phyloP scores from a whole-genome alignment of 2,113 vertebrate species.

The Sinosuthora webbiana region DNA sequence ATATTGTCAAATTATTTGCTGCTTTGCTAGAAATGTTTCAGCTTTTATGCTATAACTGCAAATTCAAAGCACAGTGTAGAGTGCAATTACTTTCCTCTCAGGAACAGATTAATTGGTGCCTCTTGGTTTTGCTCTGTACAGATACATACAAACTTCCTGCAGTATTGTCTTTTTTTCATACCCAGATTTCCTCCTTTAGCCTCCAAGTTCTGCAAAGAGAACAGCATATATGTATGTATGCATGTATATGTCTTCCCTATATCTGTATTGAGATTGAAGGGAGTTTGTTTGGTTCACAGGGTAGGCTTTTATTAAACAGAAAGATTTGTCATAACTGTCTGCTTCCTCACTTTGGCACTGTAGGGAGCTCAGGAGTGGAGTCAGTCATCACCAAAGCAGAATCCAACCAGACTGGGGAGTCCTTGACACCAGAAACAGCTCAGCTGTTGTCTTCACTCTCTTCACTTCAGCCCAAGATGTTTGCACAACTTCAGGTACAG shows the following conservation, averaged over 20 bases:
- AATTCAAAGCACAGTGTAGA: neutral
- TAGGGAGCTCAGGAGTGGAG: slow-evolving; percentile 64
- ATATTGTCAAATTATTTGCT: neutral
- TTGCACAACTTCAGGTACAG: slow-evolving; percentile 81
- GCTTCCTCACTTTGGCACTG: neutral
- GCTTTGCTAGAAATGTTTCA: neutral
- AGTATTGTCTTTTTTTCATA: neutral
- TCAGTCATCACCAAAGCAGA: slow-evolving; percentile 62
- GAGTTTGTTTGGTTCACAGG: neutral
- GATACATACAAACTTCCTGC: neutral
- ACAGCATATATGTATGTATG: neutral
- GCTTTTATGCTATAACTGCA: neutral
- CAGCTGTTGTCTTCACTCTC: slow-evolving; percentile 78
- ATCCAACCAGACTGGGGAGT: slow-evolving; percentile 26
- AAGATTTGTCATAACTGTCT: slow-evolving; percentile 17
- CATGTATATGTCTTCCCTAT: neutral
- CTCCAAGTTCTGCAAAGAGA: neutral
- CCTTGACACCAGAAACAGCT: slow-evolving; percentile 70
- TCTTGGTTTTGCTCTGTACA: neutral
- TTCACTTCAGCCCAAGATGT: slow-evolving; percentile 81
- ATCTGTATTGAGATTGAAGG: neutral
- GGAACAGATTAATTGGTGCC: neutral
- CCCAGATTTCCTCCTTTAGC: neutral
- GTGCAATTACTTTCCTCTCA: neutral
- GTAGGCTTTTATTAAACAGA: neutral